Evolutionary conservation across 1,140 invertebrate genomes (phyloP), one percentile per base, ranked within the genome.

Genomic region (Drosophila trapezifrons): DNA sequence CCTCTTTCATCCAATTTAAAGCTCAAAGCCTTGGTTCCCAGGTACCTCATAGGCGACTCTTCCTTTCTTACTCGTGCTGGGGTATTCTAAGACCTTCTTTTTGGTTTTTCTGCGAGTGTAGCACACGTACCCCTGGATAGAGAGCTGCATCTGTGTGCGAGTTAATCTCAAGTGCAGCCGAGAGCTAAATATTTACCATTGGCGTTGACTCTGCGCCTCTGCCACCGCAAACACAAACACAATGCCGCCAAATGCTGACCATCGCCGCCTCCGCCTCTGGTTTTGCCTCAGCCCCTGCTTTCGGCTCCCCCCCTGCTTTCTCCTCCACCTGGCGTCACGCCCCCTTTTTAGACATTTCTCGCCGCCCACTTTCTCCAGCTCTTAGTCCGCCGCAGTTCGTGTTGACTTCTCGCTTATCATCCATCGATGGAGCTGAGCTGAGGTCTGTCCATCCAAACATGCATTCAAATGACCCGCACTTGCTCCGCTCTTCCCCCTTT

Each of bases 161-260:
- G 82, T 86, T 86, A 83, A 86, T 86, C 82, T 86, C 82, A 86
- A 86, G 82, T 86, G 82, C 82, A 86, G 83, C 83, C 82, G 71
- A 87, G 83, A 86, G 83, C 79, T 86, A 87, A 86, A 86, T 86
- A 86, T 86, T 86, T 86, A 78, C 83, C 75, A 81, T 78, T 85
- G 64, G 64, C 77, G 70, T 67, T 76, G 64, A 64, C 69, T 62
- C 54, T 70, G 49, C 56, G 69, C 40, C 57, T 57, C 58, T 56
- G 7, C 55, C 38, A 35, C 46, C 65, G 45, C 65, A 66, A 38
- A 52, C 63, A 20, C 60, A 69, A 66, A 45, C 60, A 65, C 63
- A 65, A 25, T 37, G 38, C 55, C 54, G 55, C 64, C 46, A 35
- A n/a, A 25, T 27, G 46, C 40, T 42, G 49, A 46, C 47, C 40